Conservation (phyloP, 2,888 invertebrate genomes). For the Ennomos erosarius region DNA sequence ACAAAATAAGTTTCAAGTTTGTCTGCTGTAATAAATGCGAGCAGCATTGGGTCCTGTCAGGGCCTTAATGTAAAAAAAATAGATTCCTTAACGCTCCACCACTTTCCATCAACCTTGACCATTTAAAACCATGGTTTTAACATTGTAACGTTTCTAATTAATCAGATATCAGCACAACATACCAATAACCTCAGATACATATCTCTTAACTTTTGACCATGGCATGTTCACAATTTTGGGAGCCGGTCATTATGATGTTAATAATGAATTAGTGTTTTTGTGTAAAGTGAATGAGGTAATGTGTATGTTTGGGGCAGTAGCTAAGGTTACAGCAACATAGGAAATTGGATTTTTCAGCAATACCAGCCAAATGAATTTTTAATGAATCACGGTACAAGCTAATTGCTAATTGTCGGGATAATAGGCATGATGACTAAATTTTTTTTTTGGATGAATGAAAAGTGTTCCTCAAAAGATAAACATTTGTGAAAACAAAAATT, state of each 20-base stretch:
- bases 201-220: conserved; percentile 10
- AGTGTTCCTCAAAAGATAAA: too few species aligned
- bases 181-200: conserved; percentile 22
- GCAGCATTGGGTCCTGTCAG: too few species aligned
- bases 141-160: conserved; percentile 10
- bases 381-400: too few species aligned
- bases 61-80: too few species aligned
- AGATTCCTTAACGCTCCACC: not conserved
- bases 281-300: not conserved
- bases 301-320: not conserved
- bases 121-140: conserved; percentile 4
- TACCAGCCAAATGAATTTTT: too few species aligned
- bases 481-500: too few species aligned
- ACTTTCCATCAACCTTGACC: conserved; percentile 5
- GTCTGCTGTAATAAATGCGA: too few species aligned
- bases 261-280: conserved; percentile 19
- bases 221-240: conserved; percentile 21
- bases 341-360: too few species aligned
- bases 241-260: conserved; percentile 26
- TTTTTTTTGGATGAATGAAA: too few species aligned
- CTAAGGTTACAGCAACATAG: not conserved
- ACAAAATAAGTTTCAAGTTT: too few species aligned
- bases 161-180: conserved; percentile 14
- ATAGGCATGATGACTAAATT: too few species aligned
- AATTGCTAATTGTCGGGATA: too few species aligned